Conservation (phyloP, 2,113 vertebrate genomes). For the Gallinago media region DNA sequence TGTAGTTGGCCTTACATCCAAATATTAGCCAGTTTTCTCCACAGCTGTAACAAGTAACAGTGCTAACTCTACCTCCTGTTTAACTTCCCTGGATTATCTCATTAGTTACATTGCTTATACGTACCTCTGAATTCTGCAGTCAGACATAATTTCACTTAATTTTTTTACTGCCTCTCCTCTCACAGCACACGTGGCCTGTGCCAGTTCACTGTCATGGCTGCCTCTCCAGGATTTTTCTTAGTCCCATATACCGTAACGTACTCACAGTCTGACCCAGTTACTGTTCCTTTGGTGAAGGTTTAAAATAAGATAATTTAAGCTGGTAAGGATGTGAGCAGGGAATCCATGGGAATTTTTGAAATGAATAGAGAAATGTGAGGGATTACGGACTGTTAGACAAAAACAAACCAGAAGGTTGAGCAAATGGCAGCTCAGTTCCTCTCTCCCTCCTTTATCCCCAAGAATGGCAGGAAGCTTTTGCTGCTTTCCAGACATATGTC, state of each 20-base stretch:
- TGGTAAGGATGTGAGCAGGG: neutral
- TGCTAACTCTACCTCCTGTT: neutral
- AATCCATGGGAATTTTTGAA: slow-evolving; percentile 11
- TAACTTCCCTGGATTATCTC: neutral
- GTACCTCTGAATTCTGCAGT: neutral
- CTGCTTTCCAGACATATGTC: slow-evolving; percentile 22
- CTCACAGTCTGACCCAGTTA: neutral
- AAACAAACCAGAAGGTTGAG: slow-evolving; percentile 29
- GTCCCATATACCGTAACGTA: neutral
- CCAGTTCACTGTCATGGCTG: neutral
- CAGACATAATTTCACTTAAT: neutral
- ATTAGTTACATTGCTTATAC: neutral
- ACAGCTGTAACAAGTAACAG: neutral
- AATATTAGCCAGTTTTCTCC: neutral
- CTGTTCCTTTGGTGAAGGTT: neutral
- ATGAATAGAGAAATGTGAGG: slow-evolving; percentile 4
- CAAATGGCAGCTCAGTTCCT: slow-evolving; percentile 20
- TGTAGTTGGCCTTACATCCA: neutral
- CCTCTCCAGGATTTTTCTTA: neutral
- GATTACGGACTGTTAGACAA: neutral
- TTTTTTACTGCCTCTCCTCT: neutral
- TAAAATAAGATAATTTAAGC: neutral
- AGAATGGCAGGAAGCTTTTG: slow-evolving; percentile 20
- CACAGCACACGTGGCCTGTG: neutral
- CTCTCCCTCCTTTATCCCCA: neutral